Evolutionary conservation across 2,797 vertebrate species (phyloP).

Genomic region (Ibycter americanus): DNA sequence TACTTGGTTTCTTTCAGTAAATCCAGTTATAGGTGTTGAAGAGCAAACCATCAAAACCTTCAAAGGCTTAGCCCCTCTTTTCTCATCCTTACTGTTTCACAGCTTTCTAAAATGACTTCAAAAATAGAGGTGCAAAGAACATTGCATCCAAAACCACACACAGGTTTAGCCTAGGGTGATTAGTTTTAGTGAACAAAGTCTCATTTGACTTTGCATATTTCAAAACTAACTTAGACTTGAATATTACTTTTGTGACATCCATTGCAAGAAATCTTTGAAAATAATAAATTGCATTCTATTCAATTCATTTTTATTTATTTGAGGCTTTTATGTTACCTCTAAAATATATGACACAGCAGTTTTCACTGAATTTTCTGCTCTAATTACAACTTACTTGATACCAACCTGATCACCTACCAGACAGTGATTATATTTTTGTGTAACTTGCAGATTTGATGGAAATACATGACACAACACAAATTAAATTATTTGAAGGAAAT

Average conservation of each 20-base stretch:
- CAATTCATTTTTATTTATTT: not conserved
- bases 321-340: not conserved
- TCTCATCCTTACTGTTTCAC: constrained; percentile 15
- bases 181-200: constrained; percentile 32
- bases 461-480: not conserved
- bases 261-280: not conserved
- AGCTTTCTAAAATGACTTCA: constrained; percentile 27
- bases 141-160: not conserved
- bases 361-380: not conserved
- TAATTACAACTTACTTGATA: not conserved
- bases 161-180: not conserved
- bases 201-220: constrained; percentile 38
- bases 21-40: constrained; percentile 34
- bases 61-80: constrained; percentile 32
- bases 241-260: not conserved
- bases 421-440: not conserved
- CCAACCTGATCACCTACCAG: not conserved
- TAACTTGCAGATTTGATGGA: not conserved
- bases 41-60: constrained; percentile 10
- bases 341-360: not conserved
- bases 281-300: not conserved
- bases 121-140: constrained; percentile 18
- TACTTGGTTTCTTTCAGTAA: constrained; percentile 36
- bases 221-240: not conserved
- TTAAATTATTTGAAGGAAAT: not conserved